phyloP scores from a whole-genome alignment of 2,113 vertebrate genomes.

The Python bivittatus region DNA sequence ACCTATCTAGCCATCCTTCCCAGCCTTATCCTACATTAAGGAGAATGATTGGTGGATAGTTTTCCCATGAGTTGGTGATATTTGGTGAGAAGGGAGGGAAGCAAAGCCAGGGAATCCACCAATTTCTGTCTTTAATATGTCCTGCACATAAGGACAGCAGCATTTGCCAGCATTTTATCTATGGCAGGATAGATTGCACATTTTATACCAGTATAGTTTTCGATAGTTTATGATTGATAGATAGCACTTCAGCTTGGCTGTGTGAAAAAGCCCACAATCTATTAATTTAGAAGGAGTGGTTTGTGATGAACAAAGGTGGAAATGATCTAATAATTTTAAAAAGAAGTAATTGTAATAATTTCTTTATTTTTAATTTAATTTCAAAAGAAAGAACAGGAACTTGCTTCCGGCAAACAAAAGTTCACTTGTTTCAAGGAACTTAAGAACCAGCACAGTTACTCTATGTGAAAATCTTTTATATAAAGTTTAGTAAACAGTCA shows the following conservation, averaged over 20 bases:
- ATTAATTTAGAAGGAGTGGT: conserved; percentile 17
- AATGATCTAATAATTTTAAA: conserved; percentile 28
- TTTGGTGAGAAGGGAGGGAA: not conserved
- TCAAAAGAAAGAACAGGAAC: conserved; percentile 34
- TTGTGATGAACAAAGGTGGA: conserved; percentile 36
- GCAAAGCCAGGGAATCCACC: not conserved
- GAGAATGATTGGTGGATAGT: not conserved
- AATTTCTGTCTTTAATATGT: not conserved
- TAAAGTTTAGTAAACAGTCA: conserved; percentile 44
- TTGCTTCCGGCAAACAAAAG: not conserved
- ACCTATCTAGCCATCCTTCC: not conserved
- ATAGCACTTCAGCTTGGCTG: not conserved
- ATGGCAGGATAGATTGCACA: not conserved
- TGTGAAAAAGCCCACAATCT: not conserved
- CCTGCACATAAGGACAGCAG: not conserved
- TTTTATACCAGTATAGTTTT: not conserved
- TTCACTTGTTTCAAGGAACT: conserved; percentile 49
- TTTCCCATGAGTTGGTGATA: not conserved
- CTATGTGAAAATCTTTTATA: conserved; percentile 35
- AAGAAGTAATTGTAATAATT: conserved; percentile 37
- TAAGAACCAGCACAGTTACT: conserved; percentile 36
- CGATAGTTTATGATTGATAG: not conserved
- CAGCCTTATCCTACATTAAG: not conserved
- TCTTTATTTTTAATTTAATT: conserved; percentile 16
- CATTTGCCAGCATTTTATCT: not conserved